A percentile compares a stretch with the other conserved stretches of the same genome.
Evolutionary conservation across 2,797 vertebrate genomes (phyloP).

Genomic region (Schizopygopsis malacanthus): DNA sequence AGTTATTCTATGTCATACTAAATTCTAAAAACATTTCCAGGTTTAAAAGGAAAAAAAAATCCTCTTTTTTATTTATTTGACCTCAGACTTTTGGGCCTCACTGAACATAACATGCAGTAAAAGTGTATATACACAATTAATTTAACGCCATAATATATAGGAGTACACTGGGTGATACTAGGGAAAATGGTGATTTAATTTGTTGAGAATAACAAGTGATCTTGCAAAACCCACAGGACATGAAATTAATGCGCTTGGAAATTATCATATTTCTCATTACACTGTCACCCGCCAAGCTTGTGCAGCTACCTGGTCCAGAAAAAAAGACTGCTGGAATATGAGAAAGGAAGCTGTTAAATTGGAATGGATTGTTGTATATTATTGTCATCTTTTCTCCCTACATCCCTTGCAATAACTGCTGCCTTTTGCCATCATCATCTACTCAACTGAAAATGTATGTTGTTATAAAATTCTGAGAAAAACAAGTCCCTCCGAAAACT

Average conservation of each 20-base stretch:
- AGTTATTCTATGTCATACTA: background rate
- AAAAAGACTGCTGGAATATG: constrained; percentile 38
- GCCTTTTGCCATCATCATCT: constrained; percentile 52
- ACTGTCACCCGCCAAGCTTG: constrained; percentile 59
- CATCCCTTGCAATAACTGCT: constrained; percentile 56
- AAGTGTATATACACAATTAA: constrained; percentile 49
- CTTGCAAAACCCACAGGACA: constrained; percentile 68
- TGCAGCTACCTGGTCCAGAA: constrained; percentile 58
- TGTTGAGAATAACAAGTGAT: constrained; percentile 69
- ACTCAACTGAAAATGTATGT: constrained; percentile 47
- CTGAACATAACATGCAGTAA: constrained; percentile 34
- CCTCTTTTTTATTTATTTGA: background rate
- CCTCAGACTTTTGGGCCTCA: background rate
- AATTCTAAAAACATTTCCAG: background rate
- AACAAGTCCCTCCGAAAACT: constrained; percentile 11
- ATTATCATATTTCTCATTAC: constrained; percentile 73
- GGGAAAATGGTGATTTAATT: constrained; percentile 66
- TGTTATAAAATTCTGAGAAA: constrained; percentile 49
- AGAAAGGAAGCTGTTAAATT: constrained; percentile 59
- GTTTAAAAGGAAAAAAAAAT: background rate
- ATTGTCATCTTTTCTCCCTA: constrained; percentile 58
- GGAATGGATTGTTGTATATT: constrained; percentile 63
- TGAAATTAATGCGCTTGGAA: constrained; percentile 68
- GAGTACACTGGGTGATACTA: constrained; percentile 54
- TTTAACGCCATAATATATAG: constrained; percentile 41